Evolutionary conservation across 2,113 vertebrate species (phyloP), one percentile per base, ranked within the genome.

Genomic region (Entomyzon cyanotis): DNA sequence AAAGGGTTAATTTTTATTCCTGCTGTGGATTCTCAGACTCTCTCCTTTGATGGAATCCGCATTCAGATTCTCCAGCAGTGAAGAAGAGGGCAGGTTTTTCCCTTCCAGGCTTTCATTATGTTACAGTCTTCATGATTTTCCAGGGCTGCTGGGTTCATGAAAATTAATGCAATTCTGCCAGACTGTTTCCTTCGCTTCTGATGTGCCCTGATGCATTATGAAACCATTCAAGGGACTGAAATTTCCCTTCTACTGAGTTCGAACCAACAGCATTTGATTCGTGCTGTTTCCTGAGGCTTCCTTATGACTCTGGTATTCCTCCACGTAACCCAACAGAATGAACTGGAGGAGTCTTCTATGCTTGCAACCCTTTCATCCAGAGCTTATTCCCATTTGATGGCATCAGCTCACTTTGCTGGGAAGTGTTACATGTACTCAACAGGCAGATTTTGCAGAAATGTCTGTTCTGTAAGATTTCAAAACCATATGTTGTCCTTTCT

Each of bases 81-180:
- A 96, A 94, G 95, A 96, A 91, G 93, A 95, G 94, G 96, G 88
- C 96, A 97, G 96, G 93, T 97, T 97, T 97, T 96, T 96, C 91
- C 97, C 96, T 97, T 97, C 95, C 87, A 97, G 97, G 96, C 95
- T 97, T 96, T 97, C 96, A 97, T 97, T 97, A 97, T 97, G 95
- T 96, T 95, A 95, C 94, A 96, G 97, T 97, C 97, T 97, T 96
- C 94, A 89, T 97, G 96, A 97, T 97, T 97, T 97, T 97, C 94
- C 79, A 93, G 93, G 94, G 95, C 97, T 94, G 95, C 96, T 89
- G 74, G 95, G 94, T 96, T 97, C 97, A 97, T 97, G 97, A 97
- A 97, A 97, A 97, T 97, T 97, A 97, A 97, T 97, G 95, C 95
- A 97, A 96, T 97, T 97, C 96, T 96, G 90, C 96, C 95, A 97